Evolutionary conservation across 2,113 vertebrate species (phyloP), one percentile per base, ranked within the genome.

Genomic region (Gyps fulvus): DNA sequence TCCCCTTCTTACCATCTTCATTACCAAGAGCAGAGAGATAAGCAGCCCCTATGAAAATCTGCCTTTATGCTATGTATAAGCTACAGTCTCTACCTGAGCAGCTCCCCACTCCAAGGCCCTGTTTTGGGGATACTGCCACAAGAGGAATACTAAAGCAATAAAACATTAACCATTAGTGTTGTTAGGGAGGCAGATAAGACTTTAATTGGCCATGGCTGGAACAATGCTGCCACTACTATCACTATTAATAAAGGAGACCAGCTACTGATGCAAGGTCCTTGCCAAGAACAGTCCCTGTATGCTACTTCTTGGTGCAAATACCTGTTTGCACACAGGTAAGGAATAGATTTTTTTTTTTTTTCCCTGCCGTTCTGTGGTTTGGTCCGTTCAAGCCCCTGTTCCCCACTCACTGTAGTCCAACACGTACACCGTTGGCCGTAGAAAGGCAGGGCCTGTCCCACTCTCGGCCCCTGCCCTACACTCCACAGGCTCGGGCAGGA

Each of bases 131-230:
- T 73, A 43, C 13, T 43, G 34, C 36, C 38, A 57, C 26, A 61
- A 72, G 17, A 85, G 8, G 26, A 86, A 72, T 9, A 65, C 27
- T 49, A 40, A 55, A 78, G 23, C 16, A 82, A 40, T 22, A 88
- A 76, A 76, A 49, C 5, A 49, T 38, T 40, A 87, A 38, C 20
- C 43, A 32, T 13, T 27, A 76, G 13, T 1, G 0, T 19, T 87
- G 23, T 36, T 21, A 62, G 19, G 45, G 40, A 87, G 31, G 54
- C 31, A 74, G 45, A 4, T 16, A 49, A 69, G 25, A 21, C 18
- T 62, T 79, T 40, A 57, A 43, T 0, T 43, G 7, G 19, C n/a
- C 1, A 0, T 0, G 2, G 21, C 12, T 54, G 6, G 26, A 42
- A 45, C 21, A 52, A 83, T 9, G 11, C 21, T 50, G 29, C 58